Evolutionary conservation across 2,888 invertebrate genomes (phyloP), one percentile per base, ranked within the genome.

Genomic region (Drosophila peninsularis): DNA sequence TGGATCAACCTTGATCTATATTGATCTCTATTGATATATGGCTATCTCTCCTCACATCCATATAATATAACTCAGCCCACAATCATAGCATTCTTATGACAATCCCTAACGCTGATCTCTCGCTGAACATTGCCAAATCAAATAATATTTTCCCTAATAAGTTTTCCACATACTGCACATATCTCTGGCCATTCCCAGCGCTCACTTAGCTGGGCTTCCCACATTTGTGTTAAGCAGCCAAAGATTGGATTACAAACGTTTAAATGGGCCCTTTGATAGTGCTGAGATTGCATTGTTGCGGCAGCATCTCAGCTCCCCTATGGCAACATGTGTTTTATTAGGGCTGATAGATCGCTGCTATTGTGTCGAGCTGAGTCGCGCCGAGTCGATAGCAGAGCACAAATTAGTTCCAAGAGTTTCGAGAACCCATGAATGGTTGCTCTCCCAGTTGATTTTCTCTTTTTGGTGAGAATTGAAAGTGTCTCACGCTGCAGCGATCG

Each of bases 401-500:
- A 71, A 71, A 74, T 74, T 74, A 39, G 57, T 53, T 72, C 54
- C 72, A 57, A 65, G 57, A 50, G 45, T 45, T 53, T 24, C 36
- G 42, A 27, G 19, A 32, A 17, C 27, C 36, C 53, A 70, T 69
- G 71, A 71, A 70, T 69, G 74, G 70, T 61, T 50, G 69, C 36
- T 45, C 34, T 27, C 55, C 68, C 75, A 62, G 60, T 75, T 75
- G 75, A 58, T 37, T 61, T 34, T 41, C 6, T 24, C 32, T 24
- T 13, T 27, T 42, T 41, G 53, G 64, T 74, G 77, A 76, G 74
- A 74, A 76, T 75, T 2, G 67, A 72, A 78, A 75, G 61, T 68
- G 68, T 75, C 75, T 75, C 75, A 75, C 78, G 79, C 75, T 75
- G 41, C 13, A 24, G 11, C 24, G 37, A 52, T 85, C 88, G 88